A percentile compares a stretch with the other conserved stretches of the same genome.
Evolutionary conservation across 2,888 invertebrate species (phyloP).

Genomic region (Megaustenia siamemsis): DNA sequence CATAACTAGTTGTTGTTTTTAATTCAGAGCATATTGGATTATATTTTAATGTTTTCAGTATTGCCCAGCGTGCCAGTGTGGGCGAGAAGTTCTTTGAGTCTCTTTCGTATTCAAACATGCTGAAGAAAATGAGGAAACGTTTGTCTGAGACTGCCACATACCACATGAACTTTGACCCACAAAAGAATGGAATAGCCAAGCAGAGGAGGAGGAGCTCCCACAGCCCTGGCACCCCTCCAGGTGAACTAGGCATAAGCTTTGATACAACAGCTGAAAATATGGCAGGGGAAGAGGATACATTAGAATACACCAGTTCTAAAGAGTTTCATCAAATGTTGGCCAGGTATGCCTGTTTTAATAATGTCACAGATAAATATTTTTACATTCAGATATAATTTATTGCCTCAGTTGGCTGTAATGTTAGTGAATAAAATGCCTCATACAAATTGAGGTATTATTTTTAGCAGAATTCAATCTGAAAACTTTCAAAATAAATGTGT

Average conservation of each 20-base stretch:
- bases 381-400: not conserved
- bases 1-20: too few species aligned
- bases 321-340: constrained; percentile 63
- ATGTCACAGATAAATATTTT: not conserved
- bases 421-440: not conserved
- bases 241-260: constrained; percentile 5
- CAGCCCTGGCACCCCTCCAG: constrained; percentile 31
- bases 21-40: not conserved
- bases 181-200: constrained; percentile 27
- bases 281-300: constrained; percentile 49
- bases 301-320: constrained; percentile 57
- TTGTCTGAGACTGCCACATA: constrained; percentile 83
- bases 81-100: constrained; percentile 89
- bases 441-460: too few species aligned
- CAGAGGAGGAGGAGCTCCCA: constrained; percentile 25
- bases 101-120: constrained; percentile 84
- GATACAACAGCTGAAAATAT: constrained; percentile 13
- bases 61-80: constrained; percentile 84
- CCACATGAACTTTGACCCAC: constrained; percentile 57
- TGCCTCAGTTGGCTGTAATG: not conserved
- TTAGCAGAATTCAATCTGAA: too few species aligned
- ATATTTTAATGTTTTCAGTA: constrained; percentile 74
- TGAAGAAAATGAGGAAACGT: constrained; percentile 86
- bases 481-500: too few species aligned
- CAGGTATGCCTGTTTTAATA: constrained; percentile 51